These are phyloP conservation scores for Anolis sagrei DNA, from an alignment of 2,113 vertebrate genomes.

Conservation along the genomic window DNA sequence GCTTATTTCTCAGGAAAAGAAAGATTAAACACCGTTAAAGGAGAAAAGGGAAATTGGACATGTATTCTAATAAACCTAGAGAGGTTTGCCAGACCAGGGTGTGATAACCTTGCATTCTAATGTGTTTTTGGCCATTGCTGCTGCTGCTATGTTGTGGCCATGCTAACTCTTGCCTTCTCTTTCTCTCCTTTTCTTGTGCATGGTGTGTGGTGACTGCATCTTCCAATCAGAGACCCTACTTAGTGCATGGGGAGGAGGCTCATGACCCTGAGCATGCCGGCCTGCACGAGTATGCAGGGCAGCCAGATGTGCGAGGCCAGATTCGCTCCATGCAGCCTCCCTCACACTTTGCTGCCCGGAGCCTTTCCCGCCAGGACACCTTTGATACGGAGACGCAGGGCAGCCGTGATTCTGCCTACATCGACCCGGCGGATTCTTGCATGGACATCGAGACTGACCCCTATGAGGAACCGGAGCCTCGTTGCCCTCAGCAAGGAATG, in stretches of 20 bases:
- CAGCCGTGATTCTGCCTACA: conserved; percentile 93
- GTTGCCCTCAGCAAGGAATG: conserved; percentile 57
- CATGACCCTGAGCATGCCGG: conserved; percentile 79
- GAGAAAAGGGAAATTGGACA: no score
- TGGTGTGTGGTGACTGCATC: conserved; percentile 75
- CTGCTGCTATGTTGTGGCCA: background rate
- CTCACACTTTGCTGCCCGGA: conserved; percentile 77
- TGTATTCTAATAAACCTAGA: background rate
- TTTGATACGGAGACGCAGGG: conserved; percentile 92
- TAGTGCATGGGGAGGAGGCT: conserved; percentile 86
- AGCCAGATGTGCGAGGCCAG: conserved; percentile 77
- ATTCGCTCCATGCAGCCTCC: conserved; percentile 74
- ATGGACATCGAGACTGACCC: conserved; percentile 95
- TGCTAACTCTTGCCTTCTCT: conserved; percentile 38
- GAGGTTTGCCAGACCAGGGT: background rate
- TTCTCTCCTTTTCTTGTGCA: conserved; percentile 77
- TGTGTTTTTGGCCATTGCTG: background rate
- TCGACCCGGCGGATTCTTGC: conserved; percentile 89
- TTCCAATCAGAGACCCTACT: conserved; percentile 88
- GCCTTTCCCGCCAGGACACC: conserved; percentile 91
- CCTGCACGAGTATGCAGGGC: conserved; percentile 84
- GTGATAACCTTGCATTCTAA: background rate
- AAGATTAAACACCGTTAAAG: background rate
- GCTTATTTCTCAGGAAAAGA: background rate
- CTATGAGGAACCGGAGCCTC: conserved; percentile 82